Evolutionary conservation across 2,888 invertebrate genomes (phyloP), one percentile per base, ranked within the genome.

Genomic region (Crossocerus cetratus): DNA sequence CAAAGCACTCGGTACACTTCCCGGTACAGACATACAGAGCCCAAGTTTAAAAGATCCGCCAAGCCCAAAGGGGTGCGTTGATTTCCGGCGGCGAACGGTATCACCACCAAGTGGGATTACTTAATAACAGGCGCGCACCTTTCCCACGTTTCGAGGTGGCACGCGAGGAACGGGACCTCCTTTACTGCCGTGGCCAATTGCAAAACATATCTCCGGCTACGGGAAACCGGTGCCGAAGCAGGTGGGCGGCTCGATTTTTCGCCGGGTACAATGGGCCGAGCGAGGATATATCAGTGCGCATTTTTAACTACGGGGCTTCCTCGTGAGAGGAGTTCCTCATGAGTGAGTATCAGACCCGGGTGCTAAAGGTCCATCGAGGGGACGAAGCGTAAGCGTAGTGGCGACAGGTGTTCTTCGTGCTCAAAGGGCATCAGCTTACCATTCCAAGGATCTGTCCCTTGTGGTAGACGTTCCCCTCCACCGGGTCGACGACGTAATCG

Each of bases 371-470:
- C 49, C 4, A 49, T 4, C 49, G 49, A 49, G 16, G 54, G 22
- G 53, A 59, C 59, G 16, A 23, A 55, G 53, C 53, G 18, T 57
- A 14, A 18, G 5, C 55, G 23, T n/a, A 45, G 21, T 55, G 14
- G 61, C 32, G 45, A 57, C 49, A 64, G 22, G 16, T 60, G 56
- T 22, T 20, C 43, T 58, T 45, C 20, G 58, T 44, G 20, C 2
- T 13, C 1, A 21, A 3, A 11, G 11, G 18, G 32, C 18, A 16
- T 56, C 11, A 20, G 14, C 81, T 77, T 67, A 89, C 89, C 86
- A 89, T 89, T 55, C 89, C 89, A 2, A 89, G 81, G 69, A 89
- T 84, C 32, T 86, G 86, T 64, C 89, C 89, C 59, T 87, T 89
- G 78, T 84, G 83, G 69, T 89, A 89, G 22, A 88, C 86, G 66